Conservation (phyloP, 2,797 vertebrate species). For the Pyrocephalus nanus region DNA sequence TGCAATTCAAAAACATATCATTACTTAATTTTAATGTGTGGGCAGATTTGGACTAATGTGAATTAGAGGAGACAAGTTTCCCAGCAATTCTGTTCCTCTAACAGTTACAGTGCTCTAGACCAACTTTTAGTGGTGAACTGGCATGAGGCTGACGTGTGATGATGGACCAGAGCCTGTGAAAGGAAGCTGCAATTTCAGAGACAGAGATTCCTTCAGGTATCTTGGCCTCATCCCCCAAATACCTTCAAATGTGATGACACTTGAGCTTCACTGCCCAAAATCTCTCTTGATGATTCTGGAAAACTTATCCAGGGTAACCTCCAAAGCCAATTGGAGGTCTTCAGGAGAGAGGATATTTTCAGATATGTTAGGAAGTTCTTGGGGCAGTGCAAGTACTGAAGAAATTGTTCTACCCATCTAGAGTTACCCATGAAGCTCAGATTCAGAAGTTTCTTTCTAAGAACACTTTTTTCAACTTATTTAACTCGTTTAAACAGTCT, state of each 20-base stretch:
- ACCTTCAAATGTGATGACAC: not conserved
- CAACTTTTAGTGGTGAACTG: not conserved
- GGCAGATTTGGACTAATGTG: not conserved
- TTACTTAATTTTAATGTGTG: conserved; percentile 19
- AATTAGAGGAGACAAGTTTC: not conserved
- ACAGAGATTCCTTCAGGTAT: not conserved
- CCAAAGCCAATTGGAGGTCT: not conserved
- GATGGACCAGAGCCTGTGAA: not conserved
- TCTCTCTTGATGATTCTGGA: not conserved
- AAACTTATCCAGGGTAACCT: not conserved
- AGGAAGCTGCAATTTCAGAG: not conserved
- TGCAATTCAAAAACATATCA: not conserved
- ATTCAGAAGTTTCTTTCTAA: not conserved
- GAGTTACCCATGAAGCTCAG: not conserved
- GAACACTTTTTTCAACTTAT: not conserved
- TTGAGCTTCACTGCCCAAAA: not conserved
- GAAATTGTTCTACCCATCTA: not conserved
- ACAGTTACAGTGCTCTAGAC: not conserved
- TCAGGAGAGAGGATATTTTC: not conserved
- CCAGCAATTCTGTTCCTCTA: not conserved
- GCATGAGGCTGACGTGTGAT: not conserved
- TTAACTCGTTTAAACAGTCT: not conserved
- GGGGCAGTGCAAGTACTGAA: not conserved
- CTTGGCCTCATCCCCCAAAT: not conserved
- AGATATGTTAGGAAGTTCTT: not conserved